These are phyloP conservation scores for Karalla daura DNA, from an alignment of 2,797 vertebrate genomes.

Conservation along the genomic window DNA sequence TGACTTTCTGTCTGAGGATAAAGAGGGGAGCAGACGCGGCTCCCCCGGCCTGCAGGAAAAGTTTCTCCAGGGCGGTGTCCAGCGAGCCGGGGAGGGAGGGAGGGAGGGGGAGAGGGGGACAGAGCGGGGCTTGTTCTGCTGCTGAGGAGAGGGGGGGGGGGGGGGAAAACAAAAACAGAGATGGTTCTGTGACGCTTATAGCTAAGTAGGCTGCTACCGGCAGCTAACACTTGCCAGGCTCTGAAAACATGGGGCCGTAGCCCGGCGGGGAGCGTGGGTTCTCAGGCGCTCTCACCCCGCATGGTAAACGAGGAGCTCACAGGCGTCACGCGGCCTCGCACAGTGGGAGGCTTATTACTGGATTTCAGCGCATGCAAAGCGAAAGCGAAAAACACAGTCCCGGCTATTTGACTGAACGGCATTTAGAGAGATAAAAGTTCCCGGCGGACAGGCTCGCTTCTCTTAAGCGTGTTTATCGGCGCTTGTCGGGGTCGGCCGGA, in stretches of 20 bases:
- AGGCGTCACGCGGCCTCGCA: slow-evolving; percentile 4
- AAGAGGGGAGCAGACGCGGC: slow-evolving; percentile 22
- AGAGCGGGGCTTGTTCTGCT: slow-evolving; percentile 66
- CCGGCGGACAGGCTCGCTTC: slow-evolving; percentile 2
- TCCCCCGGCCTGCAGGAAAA: slow-evolving; percentile 51
- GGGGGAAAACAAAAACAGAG: slow-evolving; percentile 71
- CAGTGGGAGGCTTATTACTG: not conserved
- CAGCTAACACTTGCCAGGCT: slow-evolving; percentile 46
- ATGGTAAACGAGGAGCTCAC: slow-evolving; percentile 2
- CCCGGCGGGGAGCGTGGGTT: slow-evolving; percentile 12
- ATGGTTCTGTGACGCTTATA: slow-evolving; percentile 66
- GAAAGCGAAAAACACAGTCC: not conserved
- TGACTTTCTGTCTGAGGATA: slow-evolving; percentile 32
- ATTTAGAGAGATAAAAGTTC: slow-evolving; percentile 7
- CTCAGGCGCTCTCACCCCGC: slow-evolving; percentile 19
- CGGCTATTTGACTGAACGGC: not conserved
- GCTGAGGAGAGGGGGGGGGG: slow-evolving; percentile 38
- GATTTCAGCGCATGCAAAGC: not conserved
- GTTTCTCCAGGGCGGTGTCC: slow-evolving; percentile 37
- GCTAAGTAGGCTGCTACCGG: slow-evolving; percentile 42
- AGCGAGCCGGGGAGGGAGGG: slow-evolving; percentile 27
- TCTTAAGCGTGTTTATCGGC: slow-evolving; percentile 18
- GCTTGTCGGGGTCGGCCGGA: slow-evolving; percentile 4
- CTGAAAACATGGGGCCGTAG: slow-evolving; percentile 26
- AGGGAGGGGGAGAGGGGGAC: slow-evolving; percentile 42